These are phyloP conservation scores for Napeogenes sylphis DNA, from an alignment of 2,888 invertebrate species.

Conservation along the genomic window DNA sequence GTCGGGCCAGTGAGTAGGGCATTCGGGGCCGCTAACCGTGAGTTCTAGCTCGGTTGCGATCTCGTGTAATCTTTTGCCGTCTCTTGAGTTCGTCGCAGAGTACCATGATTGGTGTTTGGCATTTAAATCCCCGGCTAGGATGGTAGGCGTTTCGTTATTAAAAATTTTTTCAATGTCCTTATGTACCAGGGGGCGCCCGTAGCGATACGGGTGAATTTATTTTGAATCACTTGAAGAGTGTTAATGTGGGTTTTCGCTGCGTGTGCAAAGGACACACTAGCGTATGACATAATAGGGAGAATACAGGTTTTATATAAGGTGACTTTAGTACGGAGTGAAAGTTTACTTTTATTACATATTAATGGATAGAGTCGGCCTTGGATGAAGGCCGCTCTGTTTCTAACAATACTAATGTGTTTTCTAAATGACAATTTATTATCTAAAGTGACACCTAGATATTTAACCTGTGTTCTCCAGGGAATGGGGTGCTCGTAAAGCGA, in stretches of 20 bases:
- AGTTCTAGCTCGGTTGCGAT: too few relatives aligned
- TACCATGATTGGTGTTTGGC: too few relatives aligned
- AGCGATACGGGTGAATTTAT: slow-evolving; percentile 1
- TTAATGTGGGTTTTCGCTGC: background rate
- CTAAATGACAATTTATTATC: too few relatives aligned
- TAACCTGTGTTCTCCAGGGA: slow-evolving; percentile 4
- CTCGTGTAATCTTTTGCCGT: too few relatives aligned
- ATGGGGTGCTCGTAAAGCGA: too few relatives aligned
- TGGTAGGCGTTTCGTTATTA: too few relatives aligned
- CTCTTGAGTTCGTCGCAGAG: too few relatives aligned
- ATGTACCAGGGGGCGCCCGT: too few relatives aligned
- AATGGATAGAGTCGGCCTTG: background rate
- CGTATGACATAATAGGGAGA: background rate
- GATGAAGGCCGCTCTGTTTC: slow-evolving; percentile 4
- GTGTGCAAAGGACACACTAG: background rate
- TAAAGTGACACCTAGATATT: slow-evolving; percentile 18
- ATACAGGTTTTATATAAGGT: background rate
- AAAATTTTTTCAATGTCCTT: too few relatives aligned
- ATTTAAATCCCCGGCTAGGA: too few relatives aligned
- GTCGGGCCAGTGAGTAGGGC: too few relatives aligned
- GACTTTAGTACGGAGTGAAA: background rate
- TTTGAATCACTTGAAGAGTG: slow-evolving; percentile 1
- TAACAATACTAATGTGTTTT: slow-evolving; percentile 2
- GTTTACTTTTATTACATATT: background rate
- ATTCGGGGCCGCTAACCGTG: too few relatives aligned